Evolutionary conservation across 2,888 invertebrate species (phyloP), one percentile per base, ranked within the genome.

Genomic region (Stenodema calcarata): DNA sequence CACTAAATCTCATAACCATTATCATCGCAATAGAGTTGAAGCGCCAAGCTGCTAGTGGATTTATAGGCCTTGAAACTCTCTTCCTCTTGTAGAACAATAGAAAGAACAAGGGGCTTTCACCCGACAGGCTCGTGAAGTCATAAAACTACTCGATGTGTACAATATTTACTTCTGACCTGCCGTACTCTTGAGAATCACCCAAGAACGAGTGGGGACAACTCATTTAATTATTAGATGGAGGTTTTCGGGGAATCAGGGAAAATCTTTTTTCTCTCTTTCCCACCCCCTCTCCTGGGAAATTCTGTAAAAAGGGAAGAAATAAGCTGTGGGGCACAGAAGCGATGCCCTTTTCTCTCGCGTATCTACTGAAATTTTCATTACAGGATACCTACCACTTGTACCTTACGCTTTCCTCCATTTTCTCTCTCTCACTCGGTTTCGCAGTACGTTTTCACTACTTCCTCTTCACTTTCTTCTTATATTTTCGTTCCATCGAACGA

Each of bases 331-430:
- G 18, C 27, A 9, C n/a, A 23, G 27, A 62, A 62, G 62, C 62
- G 12, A 62, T 62, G 27, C 62, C 23, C 23, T 27, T 62, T 62
- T 62, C 7, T 73, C 41, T 73, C 44, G 42, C 23, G 14, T 78
- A 44, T 11, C 44, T 7, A 18, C 78, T 78, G 27, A 78, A 78
- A 78, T 78, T 78, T 78, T 78, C 78, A 78, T 78, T 78, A 23
- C 78, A 44, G 42, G 44, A 44, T 30, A n/a, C 27, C 44, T 23
- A 16, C 41, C 73, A 41, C 73, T 41, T 35, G 16, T 18, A 30
- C 73, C 35, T 73, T 35, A 41, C 4, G 70, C 28, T 70, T 12
- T 30, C 35, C 78, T 78, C 44, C 18, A 18, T 41, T 78, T 44
- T 78, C 27, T 42, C 16, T 78, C 78, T 18, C 42, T 18, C n/a